A percentile compares a stretch with the other conserved stretches of the same genome.
Conservation (phyloP, 2,888 invertebrate species). For the Pyrrhosoma nymphula region DNA sequence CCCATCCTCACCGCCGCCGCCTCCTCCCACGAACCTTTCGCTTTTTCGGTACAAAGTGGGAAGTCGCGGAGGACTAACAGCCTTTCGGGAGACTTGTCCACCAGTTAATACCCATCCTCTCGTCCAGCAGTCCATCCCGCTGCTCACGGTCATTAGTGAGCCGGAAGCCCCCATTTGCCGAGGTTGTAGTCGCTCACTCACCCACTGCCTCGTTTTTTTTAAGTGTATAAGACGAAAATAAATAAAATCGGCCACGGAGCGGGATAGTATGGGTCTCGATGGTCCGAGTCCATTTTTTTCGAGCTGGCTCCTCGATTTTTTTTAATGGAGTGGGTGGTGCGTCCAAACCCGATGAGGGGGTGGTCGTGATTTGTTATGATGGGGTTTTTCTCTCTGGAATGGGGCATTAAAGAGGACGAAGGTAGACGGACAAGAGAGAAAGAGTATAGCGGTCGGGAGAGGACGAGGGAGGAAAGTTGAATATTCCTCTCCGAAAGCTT, state of each 20-base stretch:
- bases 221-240: neutral
- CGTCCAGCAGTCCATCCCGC: neutral
- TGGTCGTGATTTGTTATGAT: conserved; percentile 26
- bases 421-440: neutral
- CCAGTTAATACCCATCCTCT: neutral
- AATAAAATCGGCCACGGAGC: neutral
- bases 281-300: neutral
- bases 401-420: neutral
- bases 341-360: neutral
- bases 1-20: neutral
- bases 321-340: neutral
- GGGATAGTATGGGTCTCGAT: neutral
- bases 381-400: neutral
- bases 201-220: neutral
- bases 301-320: neutral
- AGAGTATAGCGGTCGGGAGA: neutral
- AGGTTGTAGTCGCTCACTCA: conserved; percentile 10
- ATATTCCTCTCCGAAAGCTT: neutral
- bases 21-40: neutral
- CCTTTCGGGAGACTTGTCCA: conserved; percentile 3
- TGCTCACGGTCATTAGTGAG: conserved; percentile 39
- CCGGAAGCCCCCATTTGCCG: conserved; percentile 50
- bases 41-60: conserved; percentile 5
- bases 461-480: neutral
- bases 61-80: conserved; percentile 15